Evolutionary conservation across 2,113 vertebrate species (phyloP), one percentile per base, ranked within the genome.

Genomic region (Hippotragus niger): DNA sequence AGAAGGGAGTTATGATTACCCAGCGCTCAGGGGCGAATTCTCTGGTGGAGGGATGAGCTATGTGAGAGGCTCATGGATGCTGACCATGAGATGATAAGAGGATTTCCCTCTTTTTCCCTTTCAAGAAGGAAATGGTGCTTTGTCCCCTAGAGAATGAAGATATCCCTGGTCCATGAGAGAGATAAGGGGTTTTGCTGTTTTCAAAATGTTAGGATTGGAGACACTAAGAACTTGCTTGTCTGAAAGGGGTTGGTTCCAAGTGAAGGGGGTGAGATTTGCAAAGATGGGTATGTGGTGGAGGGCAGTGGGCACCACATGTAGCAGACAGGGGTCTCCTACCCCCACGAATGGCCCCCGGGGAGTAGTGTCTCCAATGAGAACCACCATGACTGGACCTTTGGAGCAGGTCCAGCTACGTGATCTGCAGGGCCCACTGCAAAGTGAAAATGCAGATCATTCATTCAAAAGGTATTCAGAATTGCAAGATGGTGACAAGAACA

Each of bases 391-490:
- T 40, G 8, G 57, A 64, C 33, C 27, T 33, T 45, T 7, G 19
- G 12, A 33, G 43, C 29, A 40, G 45, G 29, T 40, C 31, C 27
- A 27, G 27, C 47, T 84, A 17, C 6, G 16, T 14, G 58, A 40
- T 67, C 47, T 33, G 8, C 27, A 33, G 17, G 55, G 36, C 36
- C 36, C 17, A 3, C 17, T 23, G 11, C 50, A 13, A 31, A 52
- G 71, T 21, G 36, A 76, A 78, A 94, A 83, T 6, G 13, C 25
- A n/a, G 6, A 16, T 15, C 29, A 11, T 15, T 50, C 25, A 10
- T 19, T 96, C 12, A 88, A 74, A 92, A 85, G 40, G 4, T 40
- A 45, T 71, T 87, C 21, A 36, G 89, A 15, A 91, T 62, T 58
- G 74, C 25, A 81, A 53, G 60, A 33, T 1, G 7, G 58, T 47